Percentiles rank a stretch among this genome's conserved stretches.
phyloP scores from a whole-genome alignment of 2,797 vertebrate species.

The Onychomys leucogaster region DNA sequence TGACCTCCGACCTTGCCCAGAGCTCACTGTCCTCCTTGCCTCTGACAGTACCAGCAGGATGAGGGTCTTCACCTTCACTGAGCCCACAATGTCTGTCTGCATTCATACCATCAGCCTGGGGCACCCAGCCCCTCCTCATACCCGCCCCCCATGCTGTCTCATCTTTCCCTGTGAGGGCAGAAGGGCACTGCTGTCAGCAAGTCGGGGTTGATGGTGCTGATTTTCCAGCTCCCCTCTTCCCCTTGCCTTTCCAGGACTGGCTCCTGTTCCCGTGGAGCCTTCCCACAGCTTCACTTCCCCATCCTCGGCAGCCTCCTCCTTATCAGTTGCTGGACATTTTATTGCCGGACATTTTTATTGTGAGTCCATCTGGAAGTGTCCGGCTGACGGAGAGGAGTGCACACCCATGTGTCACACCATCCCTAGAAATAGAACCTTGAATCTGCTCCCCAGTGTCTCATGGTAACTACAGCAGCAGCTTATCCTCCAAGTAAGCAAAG shows the following conservation, averaged over 20 bases:
- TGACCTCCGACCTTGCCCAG: not conserved
- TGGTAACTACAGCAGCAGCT: not conserved
- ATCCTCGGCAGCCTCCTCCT: too few species aligned
- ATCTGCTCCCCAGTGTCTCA: not conserved
- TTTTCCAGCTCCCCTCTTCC: not conserved
- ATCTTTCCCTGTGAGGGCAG: not conserved
- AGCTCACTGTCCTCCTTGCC: not conserved
- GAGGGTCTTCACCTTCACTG: not conserved
- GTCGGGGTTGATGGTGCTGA: not conserved
- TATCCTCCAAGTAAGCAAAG: not conserved
- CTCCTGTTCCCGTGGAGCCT: not conserved
- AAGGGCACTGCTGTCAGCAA: not conserved
- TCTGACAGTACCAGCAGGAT: fast-evolving
- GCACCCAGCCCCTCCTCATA: not conserved
- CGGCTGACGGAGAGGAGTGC: fast-evolving
- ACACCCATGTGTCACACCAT: fast-evolving
- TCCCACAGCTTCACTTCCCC: not conserved
- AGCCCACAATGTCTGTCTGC: not conserved
- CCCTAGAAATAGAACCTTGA: not conserved
- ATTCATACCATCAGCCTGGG: not conserved
- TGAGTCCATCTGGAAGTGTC: fast-evolving
- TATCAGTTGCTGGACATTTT: fast-evolving
- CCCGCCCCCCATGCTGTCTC: too few species aligned
- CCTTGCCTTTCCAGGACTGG: not conserved
- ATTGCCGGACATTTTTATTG: fast-evolving